These are phyloP conservation scores for Stigmatopora argus DNA, from an alignment of 2,113 vertebrate genomes.

Conservation along the genomic window DNA sequence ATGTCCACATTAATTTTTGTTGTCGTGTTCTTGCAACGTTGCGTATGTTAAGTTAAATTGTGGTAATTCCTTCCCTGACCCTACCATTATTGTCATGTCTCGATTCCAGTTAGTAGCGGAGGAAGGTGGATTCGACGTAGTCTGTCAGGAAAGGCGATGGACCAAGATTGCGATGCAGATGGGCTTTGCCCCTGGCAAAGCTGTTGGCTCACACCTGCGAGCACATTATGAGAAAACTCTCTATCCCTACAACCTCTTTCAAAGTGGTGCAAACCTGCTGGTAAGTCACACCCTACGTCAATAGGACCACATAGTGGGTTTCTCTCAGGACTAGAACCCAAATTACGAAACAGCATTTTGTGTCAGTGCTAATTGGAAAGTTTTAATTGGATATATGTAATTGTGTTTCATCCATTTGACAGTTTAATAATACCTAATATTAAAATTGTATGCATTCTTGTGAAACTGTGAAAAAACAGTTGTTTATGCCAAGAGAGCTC, in stretches of 20 bases:
- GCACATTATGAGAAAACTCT: slow-evolving; percentile 90
- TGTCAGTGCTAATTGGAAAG: neutral
- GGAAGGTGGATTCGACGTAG: slow-evolving; percentile 90
- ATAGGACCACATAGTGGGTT: neutral
- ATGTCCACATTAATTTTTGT: too few species aligned
- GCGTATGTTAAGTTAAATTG: neutral
- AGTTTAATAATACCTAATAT: slow-evolving; percentile 5
- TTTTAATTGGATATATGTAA: slow-evolving; percentile 11
- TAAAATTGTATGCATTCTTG: slow-evolving; percentile 3
- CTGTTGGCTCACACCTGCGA: slow-evolving; percentile 91
- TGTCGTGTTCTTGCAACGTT: too few species aligned
- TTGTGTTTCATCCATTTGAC: neutral
- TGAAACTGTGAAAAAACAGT: neutral
- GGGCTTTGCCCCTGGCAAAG: slow-evolving; percentile 93
- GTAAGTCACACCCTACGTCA: slow-evolving; percentile 68
- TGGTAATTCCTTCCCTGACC: neutral
- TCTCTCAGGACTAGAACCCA: neutral
- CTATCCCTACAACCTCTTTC: slow-evolving; percentile 93
- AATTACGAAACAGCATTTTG: neutral
- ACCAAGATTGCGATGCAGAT: slow-evolving; percentile 91
- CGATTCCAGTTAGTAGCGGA: slow-evolving; percentile 84
- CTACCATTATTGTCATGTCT: neutral
- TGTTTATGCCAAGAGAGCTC: slow-evolving; percentile 26
- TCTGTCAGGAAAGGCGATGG: slow-evolving; percentile 92
- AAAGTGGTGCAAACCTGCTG: slow-evolving; percentile 84